These are phyloP conservation scores for Xanthia togata DNA, from an alignment of 2,888 invertebrate species.

Conservation along the genomic window DNA sequence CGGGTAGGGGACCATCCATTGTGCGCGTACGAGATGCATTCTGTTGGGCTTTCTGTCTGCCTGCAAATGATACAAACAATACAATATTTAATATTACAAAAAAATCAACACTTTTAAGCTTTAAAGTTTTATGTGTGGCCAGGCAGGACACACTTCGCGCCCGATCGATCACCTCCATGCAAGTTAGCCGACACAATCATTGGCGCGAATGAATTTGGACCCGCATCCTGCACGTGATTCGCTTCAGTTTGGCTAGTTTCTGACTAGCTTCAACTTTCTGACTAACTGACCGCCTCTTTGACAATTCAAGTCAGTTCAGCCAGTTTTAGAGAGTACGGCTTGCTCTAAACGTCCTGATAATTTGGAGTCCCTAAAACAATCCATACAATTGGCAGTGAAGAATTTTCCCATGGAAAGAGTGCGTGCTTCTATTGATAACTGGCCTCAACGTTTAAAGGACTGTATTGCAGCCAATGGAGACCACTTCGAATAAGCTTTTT, in stretches of 20 bases:
- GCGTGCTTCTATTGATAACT: too few species aligned
- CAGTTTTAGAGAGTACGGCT: too few species aligned
- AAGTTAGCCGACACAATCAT: not conserved
- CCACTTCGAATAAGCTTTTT: too few species aligned
- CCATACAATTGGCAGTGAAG: too few species aligned
- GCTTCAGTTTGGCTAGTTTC: not conserved
- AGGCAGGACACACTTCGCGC: not conserved
- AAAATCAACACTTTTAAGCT: not conserved
- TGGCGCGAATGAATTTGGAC: not conserved
- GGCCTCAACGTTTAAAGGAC: too few species aligned
- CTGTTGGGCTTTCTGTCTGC: slow-evolving; percentile 91
- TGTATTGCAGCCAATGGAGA: too few species aligned
- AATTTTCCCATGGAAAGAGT: too few species aligned
- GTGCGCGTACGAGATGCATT: slow-evolving; percentile 83
- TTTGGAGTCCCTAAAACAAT: too few species aligned
- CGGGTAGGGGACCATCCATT: slow-evolving; percentile 92
- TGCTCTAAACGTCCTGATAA: too few species aligned
- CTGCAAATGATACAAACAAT: slow-evolving; percentile 78
- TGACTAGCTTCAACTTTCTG: too few species aligned
- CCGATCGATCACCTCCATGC: not conserved
- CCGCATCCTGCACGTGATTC: not conserved
- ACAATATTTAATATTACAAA: not conserved
- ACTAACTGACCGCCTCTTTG: too few species aligned
- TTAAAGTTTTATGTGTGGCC: not conserved
- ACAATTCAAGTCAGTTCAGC: too few species aligned